These are phyloP conservation scores for Hyla sarda DNA, from an alignment of 2,113 vertebrate species.

Conservation along the genomic window DNA sequence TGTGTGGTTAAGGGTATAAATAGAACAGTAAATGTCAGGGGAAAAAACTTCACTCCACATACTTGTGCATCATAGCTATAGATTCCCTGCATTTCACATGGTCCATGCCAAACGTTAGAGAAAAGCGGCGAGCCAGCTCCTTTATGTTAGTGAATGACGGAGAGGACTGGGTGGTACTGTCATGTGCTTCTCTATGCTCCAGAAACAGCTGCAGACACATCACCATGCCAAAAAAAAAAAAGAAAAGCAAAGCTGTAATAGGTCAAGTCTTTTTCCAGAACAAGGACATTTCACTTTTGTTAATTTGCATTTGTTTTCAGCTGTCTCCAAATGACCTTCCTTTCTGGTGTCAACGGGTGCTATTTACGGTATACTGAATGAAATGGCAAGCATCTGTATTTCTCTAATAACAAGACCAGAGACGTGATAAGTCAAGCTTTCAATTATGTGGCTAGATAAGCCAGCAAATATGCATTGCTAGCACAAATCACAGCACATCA, in stretches of 20 bases:
- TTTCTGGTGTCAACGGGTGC: slow-evolving; percentile 26
- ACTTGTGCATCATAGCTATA: slow-evolving; percentile 91
- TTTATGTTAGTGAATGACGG: slow-evolving; percentile 87
- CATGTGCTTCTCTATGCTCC: slow-evolving; percentile 76
- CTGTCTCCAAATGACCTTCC: slow-evolving; percentile 45
- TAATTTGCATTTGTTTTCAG: slow-evolving; percentile 46
- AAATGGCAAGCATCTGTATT: slow-evolving; percentile 38
- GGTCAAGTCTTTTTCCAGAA: slow-evolving; percentile 50
- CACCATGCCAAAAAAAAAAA: slow-evolving; percentile 25
- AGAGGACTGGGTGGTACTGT: slow-evolving; percentile 66
- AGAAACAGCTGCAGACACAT: slow-evolving; percentile 77
- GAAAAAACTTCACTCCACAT: slow-evolving; percentile 59
- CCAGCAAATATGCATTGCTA: slow-evolving; percentile 23
- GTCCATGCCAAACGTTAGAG: slow-evolving; percentile 88
- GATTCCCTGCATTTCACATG: slow-evolving; percentile 86
- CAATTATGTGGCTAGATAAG: slow-evolving; percentile 19
- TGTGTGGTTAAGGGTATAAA: slow-evolving; percentile 12
- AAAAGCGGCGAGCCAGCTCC: slow-evolving; percentile 88
- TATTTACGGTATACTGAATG: slow-evolving; percentile 21
- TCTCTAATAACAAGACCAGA: slow-evolving; percentile 32
- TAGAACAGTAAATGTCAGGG: neutral
- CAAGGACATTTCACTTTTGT: slow-evolving; percentile 50
- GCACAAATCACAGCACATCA: slow-evolving; percentile 16
- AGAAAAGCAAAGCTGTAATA: slow-evolving; percentile 38
- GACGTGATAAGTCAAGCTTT: slow-evolving; percentile 39